These are phyloP conservation scores for Baryphthengus martii DNA, from an alignment of 2,113 vertebrate genomes.

Conservation along the genomic window DNA sequence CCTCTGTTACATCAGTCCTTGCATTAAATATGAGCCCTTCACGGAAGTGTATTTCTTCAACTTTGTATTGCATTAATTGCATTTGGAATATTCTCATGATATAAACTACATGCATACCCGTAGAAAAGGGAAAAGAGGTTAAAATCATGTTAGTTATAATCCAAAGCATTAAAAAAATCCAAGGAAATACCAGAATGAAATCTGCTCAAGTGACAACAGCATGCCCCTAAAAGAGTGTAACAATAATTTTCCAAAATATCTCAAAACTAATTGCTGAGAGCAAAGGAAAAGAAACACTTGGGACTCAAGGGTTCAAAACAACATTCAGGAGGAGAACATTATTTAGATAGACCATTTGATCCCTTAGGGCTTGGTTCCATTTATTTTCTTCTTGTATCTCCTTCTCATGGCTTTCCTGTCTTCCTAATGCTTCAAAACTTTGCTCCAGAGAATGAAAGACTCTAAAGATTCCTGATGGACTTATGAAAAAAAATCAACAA, in stretches of 20 bases:
- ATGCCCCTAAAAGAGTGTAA: background rate
- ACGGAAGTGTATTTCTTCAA: background rate
- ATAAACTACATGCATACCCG: background rate
- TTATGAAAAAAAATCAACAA: constrained; percentile 16
- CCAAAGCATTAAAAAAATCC: background rate
- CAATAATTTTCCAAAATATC: background rate
- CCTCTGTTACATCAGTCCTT: background rate
- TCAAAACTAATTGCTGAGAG: background rate
- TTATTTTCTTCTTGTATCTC: constrained; percentile 2
- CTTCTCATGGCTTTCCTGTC: background rate
- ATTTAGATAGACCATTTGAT: background rate
- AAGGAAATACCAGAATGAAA: background rate
- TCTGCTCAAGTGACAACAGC: background rate
- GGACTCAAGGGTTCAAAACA: background rate
- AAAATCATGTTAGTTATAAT: background rate
- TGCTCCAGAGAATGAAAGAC: constrained; percentile 17
- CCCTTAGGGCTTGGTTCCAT: constrained; percentile 24
- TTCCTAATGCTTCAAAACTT: constrained; percentile 7
- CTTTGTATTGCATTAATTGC: background rate
- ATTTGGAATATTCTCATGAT: background rate
- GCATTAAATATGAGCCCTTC: background rate
- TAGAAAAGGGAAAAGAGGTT: background rate
- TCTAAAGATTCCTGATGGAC: constrained; percentile 1
- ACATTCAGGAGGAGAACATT: background rate
- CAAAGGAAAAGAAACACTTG: background rate